Percentiles rank a stretch among this genome's conserved stretches.
phyloP scores from a whole-genome alignment of 2,113 vertebrate species.

The Bubo blakistoni region DNA sequence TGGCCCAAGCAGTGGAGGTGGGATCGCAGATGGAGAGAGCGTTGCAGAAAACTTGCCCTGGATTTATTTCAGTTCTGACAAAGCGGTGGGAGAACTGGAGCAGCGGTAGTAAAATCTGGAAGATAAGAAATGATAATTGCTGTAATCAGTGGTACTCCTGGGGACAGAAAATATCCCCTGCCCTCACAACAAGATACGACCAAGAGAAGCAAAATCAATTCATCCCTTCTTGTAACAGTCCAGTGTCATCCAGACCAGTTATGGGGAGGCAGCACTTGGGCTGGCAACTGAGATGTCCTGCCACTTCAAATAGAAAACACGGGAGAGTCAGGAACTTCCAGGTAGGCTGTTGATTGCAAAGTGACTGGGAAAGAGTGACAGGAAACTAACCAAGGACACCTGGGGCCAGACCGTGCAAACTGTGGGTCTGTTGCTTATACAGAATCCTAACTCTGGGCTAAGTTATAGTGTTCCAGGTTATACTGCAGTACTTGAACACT shows the following conservation, averaged over 20 bases:
- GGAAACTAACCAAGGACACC: background rate
- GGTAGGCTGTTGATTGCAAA: conserved; percentile 28
- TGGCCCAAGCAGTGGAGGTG: background rate
- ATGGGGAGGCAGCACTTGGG: background rate
- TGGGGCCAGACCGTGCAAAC: background rate
- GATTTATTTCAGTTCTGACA: background rate
- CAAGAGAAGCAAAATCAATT: background rate
- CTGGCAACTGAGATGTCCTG: background rate
- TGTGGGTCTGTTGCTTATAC: background rate
- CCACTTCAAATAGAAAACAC: background rate
- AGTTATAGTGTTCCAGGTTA: background rate
- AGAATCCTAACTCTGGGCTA: background rate
- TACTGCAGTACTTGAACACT: background rate
- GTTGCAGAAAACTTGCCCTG: background rate
- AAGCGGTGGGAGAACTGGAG: conserved; percentile 12
- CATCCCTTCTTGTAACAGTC: background rate
- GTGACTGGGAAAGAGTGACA: background rate
- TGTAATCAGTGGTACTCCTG: background rate
- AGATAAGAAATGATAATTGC: background rate
- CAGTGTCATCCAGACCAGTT: background rate
- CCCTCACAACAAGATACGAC: background rate
- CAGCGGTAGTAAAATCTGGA: background rate
- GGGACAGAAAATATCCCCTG: background rate
- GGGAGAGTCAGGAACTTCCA: background rate
- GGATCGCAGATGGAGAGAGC: conserved; percentile 21